These are phyloP conservation scores for Heliconius eleuchia DNA, from an alignment of 1,140 invertebrate species.

Conservation along the genomic window DNA sequence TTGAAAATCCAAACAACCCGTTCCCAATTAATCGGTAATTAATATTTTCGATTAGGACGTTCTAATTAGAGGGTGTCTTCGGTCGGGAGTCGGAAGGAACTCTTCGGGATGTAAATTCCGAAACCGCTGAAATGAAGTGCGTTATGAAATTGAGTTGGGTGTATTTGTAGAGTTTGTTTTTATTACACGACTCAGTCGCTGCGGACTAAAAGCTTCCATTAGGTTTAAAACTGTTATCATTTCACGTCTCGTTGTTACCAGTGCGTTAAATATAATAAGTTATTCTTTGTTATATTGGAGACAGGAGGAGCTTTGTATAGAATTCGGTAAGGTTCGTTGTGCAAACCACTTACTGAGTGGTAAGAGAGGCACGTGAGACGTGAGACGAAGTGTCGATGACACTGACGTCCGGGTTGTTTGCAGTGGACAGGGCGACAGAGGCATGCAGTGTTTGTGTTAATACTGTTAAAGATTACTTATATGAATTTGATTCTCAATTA, in stretches of 20 bases:
- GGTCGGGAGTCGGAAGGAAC: slow-evolving; percentile 3
- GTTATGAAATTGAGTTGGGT: slow-evolving; percentile 6
- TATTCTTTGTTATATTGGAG: too few species aligned
- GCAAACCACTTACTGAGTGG: too few species aligned
- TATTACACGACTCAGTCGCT: background rate
- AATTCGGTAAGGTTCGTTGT: background rate
- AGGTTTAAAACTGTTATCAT: slow-evolving; percentile 1
- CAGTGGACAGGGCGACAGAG: too few species aligned
- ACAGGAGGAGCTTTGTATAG: too few species aligned
- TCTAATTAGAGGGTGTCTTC: slow-evolving; percentile 24
- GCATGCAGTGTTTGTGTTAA: too few species aligned
- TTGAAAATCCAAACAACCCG: slow-evolving; percentile 1
- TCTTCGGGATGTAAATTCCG: background rate
- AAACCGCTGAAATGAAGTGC: slow-evolving; percentile 1
- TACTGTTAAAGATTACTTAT: too few species aligned
- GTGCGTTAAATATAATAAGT: background rate
- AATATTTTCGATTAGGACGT: slow-evolving; percentile 32
- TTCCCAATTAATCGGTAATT: slow-evolving; percentile 32
- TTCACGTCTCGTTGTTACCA: background rate
- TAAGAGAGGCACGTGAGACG: too few species aligned
- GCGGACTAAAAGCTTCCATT: background rate
- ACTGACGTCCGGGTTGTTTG: too few species aligned
- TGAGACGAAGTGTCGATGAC: too few species aligned
- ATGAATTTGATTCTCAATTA: too few species aligned
- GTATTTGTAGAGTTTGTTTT: slow-evolving; percentile 2